Percentiles rank a stretch among this genome's conserved stretches.
These are phyloP conservation scores for Ciconia nigra DNA, from an alignment of 2,797 vertebrate genomes.

Conservation along the genomic window DNA sequence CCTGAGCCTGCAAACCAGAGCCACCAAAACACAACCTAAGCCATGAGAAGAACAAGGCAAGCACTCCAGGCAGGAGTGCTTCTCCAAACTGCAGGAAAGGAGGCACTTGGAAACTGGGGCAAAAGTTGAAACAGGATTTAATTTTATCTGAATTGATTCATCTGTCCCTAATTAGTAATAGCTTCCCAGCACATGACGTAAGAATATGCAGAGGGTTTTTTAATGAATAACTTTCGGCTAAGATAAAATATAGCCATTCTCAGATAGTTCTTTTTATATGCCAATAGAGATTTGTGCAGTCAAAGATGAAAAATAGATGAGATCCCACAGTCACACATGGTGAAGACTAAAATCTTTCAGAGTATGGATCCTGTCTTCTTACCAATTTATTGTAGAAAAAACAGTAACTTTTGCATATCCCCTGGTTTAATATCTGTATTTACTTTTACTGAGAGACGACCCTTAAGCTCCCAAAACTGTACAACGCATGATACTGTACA, in stretches of 20 bases:
- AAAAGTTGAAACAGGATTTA: conserved; percentile 48
- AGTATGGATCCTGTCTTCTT: not conserved
- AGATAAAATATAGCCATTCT: not conserved
- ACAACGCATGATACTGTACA: not conserved
- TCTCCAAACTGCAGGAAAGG: not conserved
- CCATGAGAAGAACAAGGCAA: not conserved
- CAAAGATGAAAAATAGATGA: conserved; percentile 29
- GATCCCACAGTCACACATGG: not conserved
- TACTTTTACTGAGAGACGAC: not conserved
- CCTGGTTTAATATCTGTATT: not conserved
- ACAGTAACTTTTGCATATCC: not conserved
- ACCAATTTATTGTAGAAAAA: not conserved
- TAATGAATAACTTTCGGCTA: not conserved
- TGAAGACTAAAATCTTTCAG: not conserved
- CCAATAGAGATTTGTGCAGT: not conserved
- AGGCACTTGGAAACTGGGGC: conserved; percentile 11
- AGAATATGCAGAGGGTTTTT: not conserved
- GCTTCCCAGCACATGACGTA: conserved; percentile 40
- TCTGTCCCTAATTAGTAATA: conserved; percentile 48
- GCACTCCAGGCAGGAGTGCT: not conserved
- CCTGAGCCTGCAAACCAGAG: not conserved
- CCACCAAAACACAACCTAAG: not conserved
- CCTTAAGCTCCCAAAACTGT: not conserved
- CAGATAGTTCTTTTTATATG: not conserved
- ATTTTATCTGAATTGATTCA: conserved; percentile 34